Evolutionary conservation across 2,888 invertebrate genomes (phyloP).

Genomic region (Rotaria magnacalcarata): DNA sequence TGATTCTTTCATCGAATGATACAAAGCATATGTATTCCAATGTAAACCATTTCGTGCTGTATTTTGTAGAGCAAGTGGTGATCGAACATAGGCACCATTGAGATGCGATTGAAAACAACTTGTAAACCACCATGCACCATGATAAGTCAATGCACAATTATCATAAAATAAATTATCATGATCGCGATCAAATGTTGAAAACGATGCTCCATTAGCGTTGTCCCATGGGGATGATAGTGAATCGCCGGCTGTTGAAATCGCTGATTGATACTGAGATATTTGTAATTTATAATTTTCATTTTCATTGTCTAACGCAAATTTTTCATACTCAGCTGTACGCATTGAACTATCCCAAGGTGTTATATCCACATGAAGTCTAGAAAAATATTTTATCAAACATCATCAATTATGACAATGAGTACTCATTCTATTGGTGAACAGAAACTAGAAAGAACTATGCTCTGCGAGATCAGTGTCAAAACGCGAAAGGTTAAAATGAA

Average conservation of each 20-base stretch:
- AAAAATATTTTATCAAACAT: not conserved
- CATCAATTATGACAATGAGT: too few species aligned
- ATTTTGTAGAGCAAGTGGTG: conserved; percentile 17
- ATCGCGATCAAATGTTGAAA: conserved; percentile 82
- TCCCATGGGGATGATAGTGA: conserved; percentile 67
- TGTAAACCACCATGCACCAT: conserved; percentile 58
- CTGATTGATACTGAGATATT: conserved; percentile 68
- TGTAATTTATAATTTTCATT: conserved; percentile 71
- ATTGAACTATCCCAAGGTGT: conserved; percentile 76
- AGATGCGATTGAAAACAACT: conserved; percentile 56
- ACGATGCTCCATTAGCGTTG: conserved; percentile 81
- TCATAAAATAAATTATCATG: conserved; percentile 67
- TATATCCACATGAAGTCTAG: conserved; percentile 73
- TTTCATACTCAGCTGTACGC: conserved; percentile 76
- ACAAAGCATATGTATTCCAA: conserved; percentile 26
- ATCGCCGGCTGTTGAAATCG: conserved; percentile 67
- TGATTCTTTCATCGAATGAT: conserved; percentile 33
- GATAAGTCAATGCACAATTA: conserved; percentile 55
- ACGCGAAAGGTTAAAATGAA: too few species aligned
- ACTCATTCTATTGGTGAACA: too few species aligned
- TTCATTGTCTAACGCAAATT: conserved; percentile 69
- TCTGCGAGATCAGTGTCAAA: too few species aligned
- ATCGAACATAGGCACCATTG: conserved; percentile 50
- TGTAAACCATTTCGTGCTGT: conserved; percentile 28
- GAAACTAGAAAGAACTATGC: too few species aligned